Base-by-base conservation (phyloP, 2,888 invertebrate species). In the Eutolmus rufibarbis region DNA sequence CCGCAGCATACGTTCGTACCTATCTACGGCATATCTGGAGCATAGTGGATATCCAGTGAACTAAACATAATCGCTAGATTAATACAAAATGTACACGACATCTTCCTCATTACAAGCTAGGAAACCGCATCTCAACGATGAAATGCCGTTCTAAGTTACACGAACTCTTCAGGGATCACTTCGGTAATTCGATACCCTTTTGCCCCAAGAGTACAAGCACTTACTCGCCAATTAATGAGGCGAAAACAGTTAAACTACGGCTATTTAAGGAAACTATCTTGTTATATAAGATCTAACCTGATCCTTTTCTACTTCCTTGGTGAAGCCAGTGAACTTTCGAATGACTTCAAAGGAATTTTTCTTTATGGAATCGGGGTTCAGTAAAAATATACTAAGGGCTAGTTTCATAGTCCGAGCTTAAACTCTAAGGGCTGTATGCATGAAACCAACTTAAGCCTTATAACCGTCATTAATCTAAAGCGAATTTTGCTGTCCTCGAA, bases 51-150 rank as follows among this genome's bases (percentile, higher is more conserved):
- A 87, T 78, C 76, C 86, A 88, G 78, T 87, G 87, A 88, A 88
- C 87, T 88, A 88, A 87, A 87, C 77, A 86, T 88, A 87, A 88
- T 88, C 88, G 51, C 46, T 23, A 51, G 74, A 86, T 88, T 88
- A 88, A 88, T 88, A 87, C 87, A 88, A 88, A 88, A 88, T 88
- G 74, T 56, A 88, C 43, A 87, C 87, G 88, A 88, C 88, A 88
- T 88, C 88, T 88, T 88, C 88, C 88, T 88, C 88, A 88, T 88
- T 88, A 78, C 87, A 43, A 76, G 37, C 23, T 46, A 66, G 56
- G 51, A 56, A 87, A 87, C 87, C 88, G 40, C 88, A 87, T 84
- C 40, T 85, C 77, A 84, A 78, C 43, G 51, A 87, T 57, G 28
- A 86, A 81, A 86, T 85, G 74, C 66, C 77, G 86, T 78, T 56